Evolutionary conservation across 2,113 vertebrate genomes (phyloP).

Genomic region (Stegostoma tigrinum): DNA sequence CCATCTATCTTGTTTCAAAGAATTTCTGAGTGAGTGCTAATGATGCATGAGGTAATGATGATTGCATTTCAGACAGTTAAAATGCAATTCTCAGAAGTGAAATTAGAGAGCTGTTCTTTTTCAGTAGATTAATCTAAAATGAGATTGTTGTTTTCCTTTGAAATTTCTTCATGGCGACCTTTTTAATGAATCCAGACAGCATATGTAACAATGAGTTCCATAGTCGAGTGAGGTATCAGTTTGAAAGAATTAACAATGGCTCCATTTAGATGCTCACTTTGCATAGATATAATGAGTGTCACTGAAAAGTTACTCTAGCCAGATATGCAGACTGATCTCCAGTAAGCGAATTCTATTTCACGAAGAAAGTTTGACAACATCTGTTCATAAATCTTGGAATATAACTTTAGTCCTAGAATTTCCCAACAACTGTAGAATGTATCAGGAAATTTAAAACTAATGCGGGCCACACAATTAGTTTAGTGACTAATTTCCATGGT

Average conservation of each 20-base stretch:
- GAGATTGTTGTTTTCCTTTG: neutral
- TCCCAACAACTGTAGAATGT: constrained; percentile 6
- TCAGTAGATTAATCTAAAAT: neutral
- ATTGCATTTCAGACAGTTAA: neutral
- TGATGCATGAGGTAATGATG: neutral
- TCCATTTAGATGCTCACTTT: neutral
- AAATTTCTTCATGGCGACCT: neutral
- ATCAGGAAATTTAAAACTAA: neutral
- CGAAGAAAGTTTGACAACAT: neutral
- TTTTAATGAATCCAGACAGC: neutral
- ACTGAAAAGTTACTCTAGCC: neutral
- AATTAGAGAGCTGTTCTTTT: neutral
- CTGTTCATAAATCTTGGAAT: constrained; percentile 12
- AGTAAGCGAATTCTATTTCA: neutral
- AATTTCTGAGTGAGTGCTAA: neutral
- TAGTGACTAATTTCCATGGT: neutral
- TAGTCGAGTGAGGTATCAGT: neutral
- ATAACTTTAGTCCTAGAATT: constrained; percentile 20
- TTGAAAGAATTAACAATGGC: neutral
- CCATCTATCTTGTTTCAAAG: too few relatives aligned
- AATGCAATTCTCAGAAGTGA: neutral
- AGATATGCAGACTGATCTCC: neutral
- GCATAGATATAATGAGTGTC: neutral
- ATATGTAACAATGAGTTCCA: neutral
- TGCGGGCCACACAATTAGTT: neutral